A percentile compares a stretch with the other conserved stretches of the same genome.
These are phyloP conservation scores for Rhea americana DNA, from an alignment of 2,113 vertebrate species.

Conservation along the genomic window DNA sequence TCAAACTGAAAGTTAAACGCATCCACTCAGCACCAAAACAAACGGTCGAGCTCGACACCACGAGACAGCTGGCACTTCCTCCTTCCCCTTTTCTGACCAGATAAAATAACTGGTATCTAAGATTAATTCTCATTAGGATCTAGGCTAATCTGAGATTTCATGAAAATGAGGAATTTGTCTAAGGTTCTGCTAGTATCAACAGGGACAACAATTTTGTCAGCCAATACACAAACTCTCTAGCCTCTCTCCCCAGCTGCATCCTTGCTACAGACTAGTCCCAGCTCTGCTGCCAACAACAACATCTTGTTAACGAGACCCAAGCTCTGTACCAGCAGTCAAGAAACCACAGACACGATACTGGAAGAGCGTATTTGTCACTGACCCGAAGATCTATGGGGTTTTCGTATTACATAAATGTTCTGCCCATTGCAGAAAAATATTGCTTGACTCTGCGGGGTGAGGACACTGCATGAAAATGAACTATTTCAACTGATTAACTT, in stretches of 20 bases:
- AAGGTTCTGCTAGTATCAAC: fast-evolving
- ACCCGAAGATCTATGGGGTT: neutral
- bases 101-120: neutral
- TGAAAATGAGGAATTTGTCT: fast-evolving
- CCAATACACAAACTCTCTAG: fast-evolving
- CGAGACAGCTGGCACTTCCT: neutral
- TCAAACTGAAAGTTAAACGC: conserved; percentile 16
- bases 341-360: fast-evolving
- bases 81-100: neutral
- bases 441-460: fast-evolving
- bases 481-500: fast-evolving
- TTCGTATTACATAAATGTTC: fast-evolving
- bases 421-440: neutral
- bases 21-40: fast-evolving
- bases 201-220: neutral
- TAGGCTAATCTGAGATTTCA: neutral
- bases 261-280: too few relatives aligned
- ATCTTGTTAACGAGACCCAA: neutral
- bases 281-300: fast-evolving
- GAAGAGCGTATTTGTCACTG: neutral
- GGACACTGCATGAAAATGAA: neutral
- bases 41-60: neutral
- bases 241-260: neutral
- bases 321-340: fast-evolving
- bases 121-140: neutral